A percentile compares a stretch with the other conserved stretches of the same genome.
phyloP scores from a whole-genome alignment of 1,140 invertebrate genomes.

The Galendromus occidentalis region DNA sequence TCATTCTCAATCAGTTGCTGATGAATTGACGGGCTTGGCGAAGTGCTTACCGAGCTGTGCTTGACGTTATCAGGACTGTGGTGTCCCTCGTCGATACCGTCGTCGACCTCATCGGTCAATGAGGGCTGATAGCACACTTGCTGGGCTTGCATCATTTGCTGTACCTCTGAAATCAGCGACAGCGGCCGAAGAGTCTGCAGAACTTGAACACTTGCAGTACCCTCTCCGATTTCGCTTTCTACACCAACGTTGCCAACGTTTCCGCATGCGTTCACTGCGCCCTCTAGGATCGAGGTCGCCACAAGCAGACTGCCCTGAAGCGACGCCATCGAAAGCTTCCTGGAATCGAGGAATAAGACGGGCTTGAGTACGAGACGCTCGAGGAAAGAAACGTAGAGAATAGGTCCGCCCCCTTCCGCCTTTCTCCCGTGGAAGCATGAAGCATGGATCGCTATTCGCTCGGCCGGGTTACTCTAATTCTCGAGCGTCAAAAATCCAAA shows the following conservation, averaged over 20 bases:
- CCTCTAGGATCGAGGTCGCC: slow-evolving; percentile 10
- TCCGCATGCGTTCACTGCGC: slow-evolving; percentile 11
- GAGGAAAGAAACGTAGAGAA: too few species aligned
- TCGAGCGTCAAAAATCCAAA: too few species aligned
- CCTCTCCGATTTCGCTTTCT: background rate
- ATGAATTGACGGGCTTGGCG: too few species aligned
- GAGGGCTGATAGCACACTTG: background rate
- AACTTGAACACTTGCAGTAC: background rate
- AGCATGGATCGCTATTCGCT: too few species aligned
- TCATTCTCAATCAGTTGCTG: too few species aligned
- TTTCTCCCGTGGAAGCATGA: too few species aligned
- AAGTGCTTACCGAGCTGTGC: background rate
- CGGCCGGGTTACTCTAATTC: too few species aligned
- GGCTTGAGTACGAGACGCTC: too few species aligned
- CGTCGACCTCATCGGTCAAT: background rate
- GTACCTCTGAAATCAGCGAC: slow-evolving; percentile 8
- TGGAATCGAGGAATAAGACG: background rate
- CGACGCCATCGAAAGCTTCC: slow-evolving; percentile 11
- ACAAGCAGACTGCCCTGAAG: slow-evolving; percentile 12
- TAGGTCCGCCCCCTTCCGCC: too few species aligned
- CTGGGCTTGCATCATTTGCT: slow-evolving; percentile 10
- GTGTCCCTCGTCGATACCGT: slow-evolving; percentile 7
- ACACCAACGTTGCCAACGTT: slow-evolving; percentile 12
- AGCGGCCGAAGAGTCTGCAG: slow-evolving; percentile 4
- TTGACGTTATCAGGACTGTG: background rate